Evolutionary conservation across 1,140 invertebrate genomes (phyloP).

Genomic region (Sesamia nonagrioides): DNA sequence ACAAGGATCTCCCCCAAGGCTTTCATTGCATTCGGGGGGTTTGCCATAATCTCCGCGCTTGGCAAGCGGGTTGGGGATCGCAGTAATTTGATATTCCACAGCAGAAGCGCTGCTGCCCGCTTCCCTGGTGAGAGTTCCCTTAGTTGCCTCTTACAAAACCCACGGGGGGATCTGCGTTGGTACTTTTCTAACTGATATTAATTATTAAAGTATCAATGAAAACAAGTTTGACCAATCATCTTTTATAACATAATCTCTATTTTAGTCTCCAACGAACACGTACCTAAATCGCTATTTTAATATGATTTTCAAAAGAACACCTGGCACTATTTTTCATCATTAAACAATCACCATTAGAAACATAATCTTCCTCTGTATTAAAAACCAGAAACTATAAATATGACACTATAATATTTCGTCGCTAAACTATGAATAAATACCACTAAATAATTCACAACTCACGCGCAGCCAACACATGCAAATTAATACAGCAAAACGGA

Average conservation of each 20-base stretch:
- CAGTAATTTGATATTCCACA: no score
- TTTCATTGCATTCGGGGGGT: no score
- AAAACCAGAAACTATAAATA: background rate
- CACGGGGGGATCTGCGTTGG: no score
- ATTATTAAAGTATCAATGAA: background rate
- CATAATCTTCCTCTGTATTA: background rate
- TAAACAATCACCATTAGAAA: background rate
- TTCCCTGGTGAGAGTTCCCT: no score
- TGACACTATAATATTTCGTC: background rate
- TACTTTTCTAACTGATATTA: background rate
- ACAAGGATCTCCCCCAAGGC: no score
- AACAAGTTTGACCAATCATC: background rate
- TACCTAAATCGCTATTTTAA: background rate
- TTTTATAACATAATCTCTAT: background rate
- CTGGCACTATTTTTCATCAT: background rate
- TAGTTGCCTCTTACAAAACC: no score
- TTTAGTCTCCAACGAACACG: background rate
- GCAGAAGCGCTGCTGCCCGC: no score
- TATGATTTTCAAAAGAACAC: background rate
- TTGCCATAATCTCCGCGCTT: no score
- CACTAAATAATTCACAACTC: background rate
- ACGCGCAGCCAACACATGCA: constrained; percentile 32
- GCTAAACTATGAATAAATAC: constrained; percentile 31
- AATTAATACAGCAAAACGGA: constrained; percentile 37
- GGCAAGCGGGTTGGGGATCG: no score